Evolutionary conservation across 2,888 invertebrate species (phyloP), one percentile per base, ranked within the genome.

Genomic region (Caenorhabditis imperialis): DNA sequence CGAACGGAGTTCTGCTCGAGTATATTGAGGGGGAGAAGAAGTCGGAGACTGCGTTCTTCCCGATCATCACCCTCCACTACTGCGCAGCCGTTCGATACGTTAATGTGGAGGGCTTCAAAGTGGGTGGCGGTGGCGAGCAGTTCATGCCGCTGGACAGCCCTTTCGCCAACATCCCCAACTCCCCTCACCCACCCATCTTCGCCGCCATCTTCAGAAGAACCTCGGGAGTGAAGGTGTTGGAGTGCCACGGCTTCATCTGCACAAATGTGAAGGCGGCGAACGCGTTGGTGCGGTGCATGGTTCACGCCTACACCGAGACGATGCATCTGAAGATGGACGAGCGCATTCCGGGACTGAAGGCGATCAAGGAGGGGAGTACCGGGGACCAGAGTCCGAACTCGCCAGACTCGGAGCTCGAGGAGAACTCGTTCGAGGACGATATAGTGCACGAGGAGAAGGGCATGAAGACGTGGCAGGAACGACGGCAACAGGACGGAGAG

Each of bases 231-330:
- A 97, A 97, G 90, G 96, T 86, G 14, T 91, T 99, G 77, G 99
- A 99, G 90, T 98, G 98, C 90, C 98, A 99, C 90, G 96, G 96
- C 78, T 98, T 99, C 90, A 95, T 99, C 88, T 96, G 96, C 90
- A 94, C 96, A 85, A 92, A 95, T 67, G 95, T 96, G 89, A 94
- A 95, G 88, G 97, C 98, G 48, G 98, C 98, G 77, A 95, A 98
- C 90, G 97, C 98, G 84, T 92, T 99, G 88, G 88, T 88, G 72
- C 69, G 89, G 85, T 96, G 96, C 90, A 96, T 96, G 90, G 97
- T 97, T 90, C 96, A 96, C 90, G 95, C 96, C 53, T 97, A 96
- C 90, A 96, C 96, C 0, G 96, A 96, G 89, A 94, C 94, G 84
- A 94, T 94, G 80, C 95, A 95, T 47, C 40, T 85, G 47, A 77